Evolutionary conservation across 2,888 invertebrate species (phyloP), one percentile per base, ranked within the genome.

Genomic region (Schizotus pectinicornis): DNA sequence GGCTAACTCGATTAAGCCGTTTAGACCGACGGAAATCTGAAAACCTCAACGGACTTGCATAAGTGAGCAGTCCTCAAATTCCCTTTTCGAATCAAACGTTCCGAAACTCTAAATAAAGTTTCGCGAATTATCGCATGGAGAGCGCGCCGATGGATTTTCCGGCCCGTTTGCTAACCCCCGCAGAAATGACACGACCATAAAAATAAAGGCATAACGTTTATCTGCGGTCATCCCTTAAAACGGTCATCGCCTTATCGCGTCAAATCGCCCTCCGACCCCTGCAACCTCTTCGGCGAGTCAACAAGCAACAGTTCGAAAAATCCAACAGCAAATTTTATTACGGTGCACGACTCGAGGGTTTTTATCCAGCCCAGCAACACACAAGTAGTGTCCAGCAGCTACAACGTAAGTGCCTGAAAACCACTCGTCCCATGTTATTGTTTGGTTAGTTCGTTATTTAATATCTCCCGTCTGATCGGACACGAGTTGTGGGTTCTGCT

Each of bases 31-130:
- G 67, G 64, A 69, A 71, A 73, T 72, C 72, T 69, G 69, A 71
- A 73, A 71, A 70, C 70, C 69, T 71, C 70, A 62, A 59, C 62
- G 71, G 72, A 65, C 67, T 70, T 67, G 69, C 67, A 69, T 68
- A 70, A 68, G 68, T 68, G 67, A 65, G 49, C 52, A 43, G 13
- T 12, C 2, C 42, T 55, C 57, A 57, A 57, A 57, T 52, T 47
- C 50, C 51, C 33, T 42, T 54, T 54, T 30, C 38, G 31, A 51
- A 56, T 56, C 56, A 56, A 56, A 56, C 51, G 51, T 39, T 56
- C 41, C 14, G 30, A 49, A 22, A 22, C 22, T 22, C 22, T 2
- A 22, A 22, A 22, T 22, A 22, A 22, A 22, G 22, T 22, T 22
- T 22, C 5, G 22, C 22, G 22, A 22, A 22, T 22, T 22, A 22